Evolutionary conservation across 2,113 vertebrate species (phyloP).

Genomic region (Pardalotus punctatus): DNA sequence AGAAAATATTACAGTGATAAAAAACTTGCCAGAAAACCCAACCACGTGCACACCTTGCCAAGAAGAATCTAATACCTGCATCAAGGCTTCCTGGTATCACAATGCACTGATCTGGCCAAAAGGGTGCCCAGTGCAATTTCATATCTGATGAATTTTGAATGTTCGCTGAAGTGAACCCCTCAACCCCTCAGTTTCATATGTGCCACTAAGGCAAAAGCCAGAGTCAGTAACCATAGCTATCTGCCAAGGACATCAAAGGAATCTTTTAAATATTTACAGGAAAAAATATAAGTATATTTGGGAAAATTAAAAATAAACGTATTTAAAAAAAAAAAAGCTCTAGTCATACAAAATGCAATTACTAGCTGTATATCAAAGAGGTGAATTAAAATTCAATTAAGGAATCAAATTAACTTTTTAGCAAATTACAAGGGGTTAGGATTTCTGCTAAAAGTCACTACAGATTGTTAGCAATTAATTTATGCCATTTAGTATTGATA

Average conservation of each 20-base stretch:
- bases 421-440: constrained; percentile 19
- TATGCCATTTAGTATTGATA: constrained; percentile 22
- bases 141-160: background rate
- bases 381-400: constrained; percentile 41
- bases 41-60: background rate
- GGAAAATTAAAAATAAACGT: background rate
- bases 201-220: background rate
- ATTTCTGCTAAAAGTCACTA: constrained; percentile 43
- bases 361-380: background rate
- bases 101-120: background rate
- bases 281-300: background rate
- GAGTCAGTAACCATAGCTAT: background rate
- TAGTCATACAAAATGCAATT: background rate
- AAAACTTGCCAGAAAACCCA: background rate
- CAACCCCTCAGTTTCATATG: background rate
- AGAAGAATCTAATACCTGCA: background rate
- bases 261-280: background rate
- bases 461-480: constrained; percentile 44
- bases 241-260: background rate
- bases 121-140: background rate
- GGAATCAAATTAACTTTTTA: constrained; percentile 12
- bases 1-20: background rate
- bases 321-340: background rate
- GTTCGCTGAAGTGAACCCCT: background rate
- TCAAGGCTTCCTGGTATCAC: background rate